phyloP scores from a whole-genome alignment of 2,113 vertebrate genomes.

The Carollia perspicillata region DNA sequence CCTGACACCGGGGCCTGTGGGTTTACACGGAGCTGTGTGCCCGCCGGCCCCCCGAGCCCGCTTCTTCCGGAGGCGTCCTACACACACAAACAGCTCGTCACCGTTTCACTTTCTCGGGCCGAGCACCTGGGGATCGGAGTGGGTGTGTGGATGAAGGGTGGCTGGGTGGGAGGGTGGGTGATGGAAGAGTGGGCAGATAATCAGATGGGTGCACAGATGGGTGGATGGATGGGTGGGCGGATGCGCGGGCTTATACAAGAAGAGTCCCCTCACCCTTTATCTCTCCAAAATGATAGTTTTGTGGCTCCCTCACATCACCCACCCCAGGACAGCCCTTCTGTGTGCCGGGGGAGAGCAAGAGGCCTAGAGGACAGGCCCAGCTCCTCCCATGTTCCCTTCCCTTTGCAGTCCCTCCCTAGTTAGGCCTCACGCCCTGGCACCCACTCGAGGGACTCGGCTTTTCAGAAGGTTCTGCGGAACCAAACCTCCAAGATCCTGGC shows the following conservation, averaged over 20 bases:
- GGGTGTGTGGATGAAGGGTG: too few relatives aligned
- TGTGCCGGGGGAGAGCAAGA: background rate
- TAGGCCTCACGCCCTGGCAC: background rate
- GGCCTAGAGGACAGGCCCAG: too few relatives aligned
- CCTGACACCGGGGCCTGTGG: background rate
- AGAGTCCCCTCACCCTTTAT: background rate
- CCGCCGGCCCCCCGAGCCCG: fast-evolving
- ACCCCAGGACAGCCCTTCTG: background rate
- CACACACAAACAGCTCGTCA: background rate
- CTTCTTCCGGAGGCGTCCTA: background rate
- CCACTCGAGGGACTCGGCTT: background rate
- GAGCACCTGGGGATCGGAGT: background rate
- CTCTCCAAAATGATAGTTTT: background rate
- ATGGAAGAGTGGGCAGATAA: too few relatives aligned
- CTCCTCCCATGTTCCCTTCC: background rate
- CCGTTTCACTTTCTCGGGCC: background rate
- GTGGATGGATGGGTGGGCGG: fast-evolving
- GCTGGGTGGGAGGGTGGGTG: too few relatives aligned
- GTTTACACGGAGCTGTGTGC: background rate
- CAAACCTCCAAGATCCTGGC: fast-evolving
- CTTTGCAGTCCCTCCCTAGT: fast-evolving
- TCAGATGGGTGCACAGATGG: background rate
- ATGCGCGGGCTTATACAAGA: background rate
- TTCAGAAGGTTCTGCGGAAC: background rate
- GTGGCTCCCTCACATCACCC: background rate